Evolutionary conservation across 2,888 invertebrate species (phyloP).

Genomic region (Coelogynopora nodosa): DNA sequence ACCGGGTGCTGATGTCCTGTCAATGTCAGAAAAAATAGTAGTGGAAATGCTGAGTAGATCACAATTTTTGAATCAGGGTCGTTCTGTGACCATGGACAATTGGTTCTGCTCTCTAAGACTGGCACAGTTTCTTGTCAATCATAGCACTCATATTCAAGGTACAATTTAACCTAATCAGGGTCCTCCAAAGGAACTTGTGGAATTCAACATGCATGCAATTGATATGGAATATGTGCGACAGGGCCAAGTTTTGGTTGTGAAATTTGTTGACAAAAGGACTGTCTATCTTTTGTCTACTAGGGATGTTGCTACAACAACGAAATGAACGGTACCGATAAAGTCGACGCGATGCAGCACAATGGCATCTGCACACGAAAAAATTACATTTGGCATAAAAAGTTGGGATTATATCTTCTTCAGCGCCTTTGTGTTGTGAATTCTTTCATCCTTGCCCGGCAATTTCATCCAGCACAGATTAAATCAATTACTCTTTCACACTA

Average conservation of each 20-base stretch:
- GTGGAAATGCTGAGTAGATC: constrained; percentile 14
- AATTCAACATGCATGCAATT: constrained; percentile 34
- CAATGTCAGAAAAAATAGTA: constrained; percentile 19
- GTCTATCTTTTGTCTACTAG: constrained; percentile 34
- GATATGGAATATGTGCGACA: constrained; percentile 35
- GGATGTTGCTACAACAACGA: constrained; percentile 27
- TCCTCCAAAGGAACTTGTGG: constrained; percentile 29
- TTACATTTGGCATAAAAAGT: constrained; percentile 35
- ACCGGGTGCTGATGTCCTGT: constrained; percentile 19
- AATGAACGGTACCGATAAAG: constrained; percentile 10
- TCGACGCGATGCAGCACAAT: constrained; percentile 22
- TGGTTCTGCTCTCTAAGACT: constrained; percentile 13
- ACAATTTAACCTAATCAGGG: constrained; percentile 26
- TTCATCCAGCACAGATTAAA: neutral
- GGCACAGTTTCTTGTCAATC: constrained; percentile 14
- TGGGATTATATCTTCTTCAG: constrained; percentile 22
- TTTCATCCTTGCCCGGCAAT: constrained; percentile 16
- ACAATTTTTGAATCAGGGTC: constrained; percentile 15
- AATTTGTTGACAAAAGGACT: constrained; percentile 22
- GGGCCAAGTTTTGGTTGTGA: constrained; percentile 19
- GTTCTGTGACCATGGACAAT: constrained; percentile 6
- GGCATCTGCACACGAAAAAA: neutral
- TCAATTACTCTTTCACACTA: constrained; percentile 15
- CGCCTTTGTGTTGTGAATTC: constrained; percentile 36
- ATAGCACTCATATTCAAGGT: constrained; percentile 18